Conservation (phyloP, 2,888 invertebrate genomes). For the Polydesmus complanatus region DNA sequence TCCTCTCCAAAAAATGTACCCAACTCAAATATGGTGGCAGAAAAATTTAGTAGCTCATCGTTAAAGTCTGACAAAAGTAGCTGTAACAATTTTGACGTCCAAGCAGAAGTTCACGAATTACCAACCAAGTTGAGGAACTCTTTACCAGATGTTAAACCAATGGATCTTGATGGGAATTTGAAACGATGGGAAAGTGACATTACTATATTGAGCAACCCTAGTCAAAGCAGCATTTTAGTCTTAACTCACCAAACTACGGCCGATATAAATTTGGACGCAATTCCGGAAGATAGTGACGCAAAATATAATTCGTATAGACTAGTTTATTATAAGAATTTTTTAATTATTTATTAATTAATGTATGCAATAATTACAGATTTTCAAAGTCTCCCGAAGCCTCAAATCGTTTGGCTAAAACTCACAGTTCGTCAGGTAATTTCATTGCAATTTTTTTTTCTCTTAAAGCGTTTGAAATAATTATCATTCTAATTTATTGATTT, state of each 20-base stretch:
- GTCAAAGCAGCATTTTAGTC: conserved; percentile 47
- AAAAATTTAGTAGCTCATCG: background rate
- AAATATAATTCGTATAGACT: background rate
- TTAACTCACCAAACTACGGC: conserved; percentile 12
- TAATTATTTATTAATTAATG: background rate
- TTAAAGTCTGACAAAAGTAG: background rate
- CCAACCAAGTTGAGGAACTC: too few relatives aligned
- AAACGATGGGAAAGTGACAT: conserved; percentile 48
- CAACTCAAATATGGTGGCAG: too few relatives aligned
- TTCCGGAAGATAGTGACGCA: conserved; percentile 6
- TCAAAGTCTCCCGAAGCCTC: too few relatives aligned
- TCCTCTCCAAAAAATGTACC: too few relatives aligned
- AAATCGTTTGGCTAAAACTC: too few relatives aligned
- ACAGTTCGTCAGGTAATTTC: background rate
- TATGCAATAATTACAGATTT: background rate
- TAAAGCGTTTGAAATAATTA: background rate
- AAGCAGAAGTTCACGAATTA: conserved; percentile 7
- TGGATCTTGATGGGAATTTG: background rate
- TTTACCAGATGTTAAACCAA: too few relatives aligned
- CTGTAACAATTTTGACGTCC: background rate
- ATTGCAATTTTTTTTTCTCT: too few relatives aligned
- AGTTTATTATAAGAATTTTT: conserved; percentile 1
- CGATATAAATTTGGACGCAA: conserved; percentile 2
- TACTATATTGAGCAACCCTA: conserved; percentile 54
- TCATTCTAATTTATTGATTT: background rate